These are phyloP conservation scores for Balearica regulorum DNA, from an alignment of 2,797 vertebrate genomes.

Conservation along the genomic window DNA sequence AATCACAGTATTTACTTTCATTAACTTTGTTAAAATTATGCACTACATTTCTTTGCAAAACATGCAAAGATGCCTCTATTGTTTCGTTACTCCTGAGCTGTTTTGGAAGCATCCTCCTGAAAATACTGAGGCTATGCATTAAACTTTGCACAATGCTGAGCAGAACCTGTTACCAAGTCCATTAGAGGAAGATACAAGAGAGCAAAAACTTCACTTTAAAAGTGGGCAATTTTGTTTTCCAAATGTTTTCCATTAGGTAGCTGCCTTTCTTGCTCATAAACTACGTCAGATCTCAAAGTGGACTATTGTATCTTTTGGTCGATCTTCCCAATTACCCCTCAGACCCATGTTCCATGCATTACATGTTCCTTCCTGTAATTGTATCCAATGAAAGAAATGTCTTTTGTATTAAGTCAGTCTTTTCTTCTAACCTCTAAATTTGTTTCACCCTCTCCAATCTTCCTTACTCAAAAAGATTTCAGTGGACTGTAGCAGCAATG, in stretches of 20 bases:
- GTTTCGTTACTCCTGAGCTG: not conserved
- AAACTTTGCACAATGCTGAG: not conserved
- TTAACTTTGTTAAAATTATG: not conserved
- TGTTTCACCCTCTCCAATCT: not conserved
- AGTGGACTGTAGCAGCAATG: not conserved
- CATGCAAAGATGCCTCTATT: not conserved
- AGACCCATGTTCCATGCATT: not conserved
- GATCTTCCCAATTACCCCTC: not conserved
- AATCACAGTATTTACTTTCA: not conserved
- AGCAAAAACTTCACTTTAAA: not conserved
- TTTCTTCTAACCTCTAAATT: not conserved
- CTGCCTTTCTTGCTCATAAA: not conserved
- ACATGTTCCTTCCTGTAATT: not conserved
- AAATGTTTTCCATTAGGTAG: not conserved
- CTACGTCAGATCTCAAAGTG: not conserved
- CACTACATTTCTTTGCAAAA: not conserved
- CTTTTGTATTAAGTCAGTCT: not conserved
- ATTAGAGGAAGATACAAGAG: not conserved
- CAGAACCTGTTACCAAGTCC: not conserved
- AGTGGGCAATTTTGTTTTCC: not conserved
- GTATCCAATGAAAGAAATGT: not conserved
- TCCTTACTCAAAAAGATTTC: not conserved
- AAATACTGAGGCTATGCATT: not conserved
- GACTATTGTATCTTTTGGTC: not conserved
- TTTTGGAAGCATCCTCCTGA: not conserved